A percentile compares a stretch with the other conserved stretches of the same genome.
Conservation (phyloP, 2,797 vertebrate genomes). For the Spheniscus humboldti region DNA sequence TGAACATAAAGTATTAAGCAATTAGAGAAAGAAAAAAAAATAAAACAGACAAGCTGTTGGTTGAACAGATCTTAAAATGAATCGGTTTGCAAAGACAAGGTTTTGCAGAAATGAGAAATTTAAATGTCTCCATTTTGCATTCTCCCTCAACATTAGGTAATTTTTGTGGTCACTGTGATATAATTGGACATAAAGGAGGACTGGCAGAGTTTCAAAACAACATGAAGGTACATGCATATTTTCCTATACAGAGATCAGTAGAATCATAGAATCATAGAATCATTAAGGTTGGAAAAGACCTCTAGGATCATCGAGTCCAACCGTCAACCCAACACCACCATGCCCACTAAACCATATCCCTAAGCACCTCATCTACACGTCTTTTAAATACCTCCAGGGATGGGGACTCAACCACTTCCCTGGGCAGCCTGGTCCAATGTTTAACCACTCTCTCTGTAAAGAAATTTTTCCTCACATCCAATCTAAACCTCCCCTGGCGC, state of each 20-base stretch:
- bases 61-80: background rate
- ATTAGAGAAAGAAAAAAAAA: background rate
- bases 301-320: too few species aligned
- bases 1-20: background rate
- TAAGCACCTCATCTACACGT: too few species aligned
- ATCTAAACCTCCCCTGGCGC: too few species aligned
- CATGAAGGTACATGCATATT: background rate
- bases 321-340: too few species aligned
- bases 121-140: background rate
- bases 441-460: too few species aligned
- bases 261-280: too few species aligned
- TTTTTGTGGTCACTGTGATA: background rate
- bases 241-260: background rate
- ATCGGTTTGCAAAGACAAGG: background rate
- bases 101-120: background rate
- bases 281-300: too few species aligned
- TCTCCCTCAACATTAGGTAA: background rate
- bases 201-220: background rate
- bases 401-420: too few species aligned
- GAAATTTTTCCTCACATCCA: too few species aligned
- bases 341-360: too few species aligned
- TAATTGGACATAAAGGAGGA: background rate
- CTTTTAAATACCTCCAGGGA: too few species aligned
- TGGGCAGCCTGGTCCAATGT: too few species aligned
- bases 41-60: background rate